Evolutionary conservation across 2,113 vertebrate species (phyloP), one percentile per base, ranked within the genome.

Genomic region (Sapajus apella): DNA sequence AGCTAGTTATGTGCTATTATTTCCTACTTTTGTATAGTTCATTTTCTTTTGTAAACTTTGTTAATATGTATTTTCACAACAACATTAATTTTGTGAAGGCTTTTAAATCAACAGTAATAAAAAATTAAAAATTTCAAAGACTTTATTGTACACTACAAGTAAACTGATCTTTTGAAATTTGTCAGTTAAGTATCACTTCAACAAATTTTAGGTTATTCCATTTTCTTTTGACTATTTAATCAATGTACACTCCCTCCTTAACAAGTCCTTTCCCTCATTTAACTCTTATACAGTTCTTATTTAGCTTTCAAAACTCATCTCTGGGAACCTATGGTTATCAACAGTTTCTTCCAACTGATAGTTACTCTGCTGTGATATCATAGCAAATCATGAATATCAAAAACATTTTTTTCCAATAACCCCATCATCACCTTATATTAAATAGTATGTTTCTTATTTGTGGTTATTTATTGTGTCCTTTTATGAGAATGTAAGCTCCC

Each of bases 91-190:
- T 87, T 84, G 52, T 85, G 8, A 23, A 87, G 20, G 52, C 3
- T 6, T 91, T 88, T 92, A 66, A 25, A 68, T 66, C 94, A 81
- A 32, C 89, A 66, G 84, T 87, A 58, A 83, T 68, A 79, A 92
- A 6, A n/a, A 45, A 27, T 13, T 79, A 32, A 72, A 86, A 76
- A 50, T 13, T 43, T 30, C 13, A 70, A 77, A n/a, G 14, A 4
- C 5, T 93, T 56, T 56, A 72, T 52, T 77, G 6, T 43, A 35
- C 10, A 35, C 10, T 30, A n/a, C 52, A 50, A 66, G 16, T 80
- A 37, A 61, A 64, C 1, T 52, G 16, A 52, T 52, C 16, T 52
- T 52, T 52, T 52, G 52, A 52, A 52, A 52, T 16, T 52, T 77
- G 27, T 43, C 56, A 91, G 25, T 14, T 76, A 93, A 61, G 7